Percentiles rank a stretch among this genome's conserved stretches.
phyloP scores from a whole-genome alignment of 2,113 vertebrate genomes.

The Cettia cetti region DNA sequence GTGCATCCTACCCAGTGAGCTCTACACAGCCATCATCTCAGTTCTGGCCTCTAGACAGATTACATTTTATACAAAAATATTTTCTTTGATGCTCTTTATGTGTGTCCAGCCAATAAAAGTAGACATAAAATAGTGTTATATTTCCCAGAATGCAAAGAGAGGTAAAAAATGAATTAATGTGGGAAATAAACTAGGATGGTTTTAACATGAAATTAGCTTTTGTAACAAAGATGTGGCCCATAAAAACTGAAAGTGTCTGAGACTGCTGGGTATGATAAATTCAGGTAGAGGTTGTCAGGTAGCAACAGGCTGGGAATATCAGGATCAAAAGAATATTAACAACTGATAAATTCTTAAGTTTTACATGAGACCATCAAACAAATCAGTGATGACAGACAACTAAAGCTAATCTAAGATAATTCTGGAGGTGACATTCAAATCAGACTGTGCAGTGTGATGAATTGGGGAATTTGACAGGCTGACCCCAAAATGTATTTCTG shows the following conservation, averaged over 20 bases:
- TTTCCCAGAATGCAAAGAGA: not conserved
- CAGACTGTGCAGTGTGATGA: not conserved
- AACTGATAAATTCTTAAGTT: not conserved
- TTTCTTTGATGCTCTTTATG: not conserved
- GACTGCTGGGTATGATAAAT: not conserved
- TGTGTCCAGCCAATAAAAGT: not conserved
- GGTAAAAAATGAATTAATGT: not conserved
- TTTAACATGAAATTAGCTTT: not conserved
- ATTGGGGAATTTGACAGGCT: not conserved
- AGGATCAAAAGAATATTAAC: not conserved
- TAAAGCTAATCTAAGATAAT: not conserved
- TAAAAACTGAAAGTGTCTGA: not conserved
- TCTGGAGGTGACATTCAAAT: not conserved
- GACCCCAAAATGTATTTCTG: not conserved
- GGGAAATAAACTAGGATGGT: not conserved
- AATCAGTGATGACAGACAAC: not conserved
- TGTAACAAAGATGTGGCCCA: not conserved
- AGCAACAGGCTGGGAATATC: not conserved
- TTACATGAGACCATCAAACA: not conserved
- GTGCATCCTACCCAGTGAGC: not conserved
- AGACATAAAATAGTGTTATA: not conserved
- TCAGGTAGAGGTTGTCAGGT: not conserved
- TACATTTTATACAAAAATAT: not conserved
- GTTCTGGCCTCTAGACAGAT: not conserved
- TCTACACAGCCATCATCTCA: not conserved